Evolutionary conservation across 2,797 vertebrate species (phyloP).

Genomic region (Echiichthys vipera): DNA sequence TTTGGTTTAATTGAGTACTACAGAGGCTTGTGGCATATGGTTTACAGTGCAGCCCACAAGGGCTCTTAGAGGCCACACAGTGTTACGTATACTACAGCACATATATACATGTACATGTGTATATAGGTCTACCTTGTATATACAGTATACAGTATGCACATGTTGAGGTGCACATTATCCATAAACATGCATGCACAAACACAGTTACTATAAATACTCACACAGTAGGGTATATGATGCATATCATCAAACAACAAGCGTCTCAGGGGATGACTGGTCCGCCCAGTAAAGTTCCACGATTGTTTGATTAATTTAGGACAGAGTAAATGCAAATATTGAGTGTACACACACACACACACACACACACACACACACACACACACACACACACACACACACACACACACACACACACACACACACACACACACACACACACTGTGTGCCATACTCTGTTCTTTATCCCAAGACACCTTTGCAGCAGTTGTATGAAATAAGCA

Average conservation of each 20-base stretch:
- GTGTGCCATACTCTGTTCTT: conserved; percentile 55
- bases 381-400: no score
- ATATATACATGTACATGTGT: background rate
- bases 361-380: no score
- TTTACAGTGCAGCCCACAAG: conserved; percentile 51
- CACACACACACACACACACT: no score
- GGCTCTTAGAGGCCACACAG: conserved; percentile 48
- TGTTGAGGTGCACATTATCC: background rate
- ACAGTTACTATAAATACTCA: conserved; percentile 6
- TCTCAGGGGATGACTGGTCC: conserved; percentile 20
- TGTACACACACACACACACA: no score
- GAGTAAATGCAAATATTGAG: background rate
- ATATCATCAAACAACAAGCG: conserved; percentile 24
- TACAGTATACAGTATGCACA: background rate
- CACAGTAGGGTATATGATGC: conserved; percentile 27
- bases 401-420: no score
- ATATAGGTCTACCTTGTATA: background rate
- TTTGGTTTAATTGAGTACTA: conserved; percentile 62
- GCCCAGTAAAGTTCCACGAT: conserved; percentile 3
- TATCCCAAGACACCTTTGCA: conserved; percentile 68
- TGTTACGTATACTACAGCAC: conserved; percentile 8
- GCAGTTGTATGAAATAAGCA: conserved; percentile 50
- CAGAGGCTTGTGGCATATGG: conserved; percentile 55
- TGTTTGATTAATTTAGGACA: conserved; percentile 21
- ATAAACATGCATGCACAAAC: conserved; percentile 4